These are phyloP conservation scores for Formicarius rufipectus DNA, from an alignment of 2,113 vertebrate genomes.

Conservation along the genomic window DNA sequence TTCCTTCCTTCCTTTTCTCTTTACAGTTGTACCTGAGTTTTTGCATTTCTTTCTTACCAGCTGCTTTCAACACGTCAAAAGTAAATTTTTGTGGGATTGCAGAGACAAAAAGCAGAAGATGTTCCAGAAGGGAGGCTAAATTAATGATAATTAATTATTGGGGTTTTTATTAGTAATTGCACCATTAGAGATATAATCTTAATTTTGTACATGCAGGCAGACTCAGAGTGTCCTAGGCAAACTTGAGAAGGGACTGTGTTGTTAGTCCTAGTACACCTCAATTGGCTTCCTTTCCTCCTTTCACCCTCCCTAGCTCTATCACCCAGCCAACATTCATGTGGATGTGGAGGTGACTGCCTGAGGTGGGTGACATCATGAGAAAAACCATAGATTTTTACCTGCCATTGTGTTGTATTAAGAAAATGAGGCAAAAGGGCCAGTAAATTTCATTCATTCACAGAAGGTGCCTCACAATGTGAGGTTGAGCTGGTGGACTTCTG, in stretches of 20 bases:
- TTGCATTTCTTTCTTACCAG: slow-evolving; percentile 32
- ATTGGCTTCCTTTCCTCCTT: background rate
- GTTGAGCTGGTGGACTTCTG: background rate
- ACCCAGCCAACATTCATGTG: background rate
- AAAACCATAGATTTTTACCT: background rate
- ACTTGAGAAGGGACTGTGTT: background rate
- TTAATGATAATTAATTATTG: background rate
- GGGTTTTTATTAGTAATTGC: background rate
- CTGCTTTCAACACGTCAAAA: slow-evolving; percentile 3
- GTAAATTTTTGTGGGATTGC: background rate
- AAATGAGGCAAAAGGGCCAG: background rate
- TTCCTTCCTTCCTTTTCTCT: slow-evolving; percentile 59
- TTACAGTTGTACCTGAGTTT: slow-evolving; percentile 14
- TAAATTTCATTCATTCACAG: background rate
- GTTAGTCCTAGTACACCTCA: background rate
- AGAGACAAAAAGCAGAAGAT: background rate
- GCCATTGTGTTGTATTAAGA: background rate
- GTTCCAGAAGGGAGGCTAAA: background rate
- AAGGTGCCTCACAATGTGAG: background rate
- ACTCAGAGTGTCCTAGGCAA: background rate
- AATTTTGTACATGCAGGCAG: background rate
- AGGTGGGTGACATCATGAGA: background rate
- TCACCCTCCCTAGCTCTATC: background rate
- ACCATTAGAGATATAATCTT: background rate
- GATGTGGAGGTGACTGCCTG: background rate